Percentiles rank a stretch among this genome's conserved stretches.
Conservation (phyloP, 2,797 vertebrate species). For the Mormyrops boulengeri region DNA sequence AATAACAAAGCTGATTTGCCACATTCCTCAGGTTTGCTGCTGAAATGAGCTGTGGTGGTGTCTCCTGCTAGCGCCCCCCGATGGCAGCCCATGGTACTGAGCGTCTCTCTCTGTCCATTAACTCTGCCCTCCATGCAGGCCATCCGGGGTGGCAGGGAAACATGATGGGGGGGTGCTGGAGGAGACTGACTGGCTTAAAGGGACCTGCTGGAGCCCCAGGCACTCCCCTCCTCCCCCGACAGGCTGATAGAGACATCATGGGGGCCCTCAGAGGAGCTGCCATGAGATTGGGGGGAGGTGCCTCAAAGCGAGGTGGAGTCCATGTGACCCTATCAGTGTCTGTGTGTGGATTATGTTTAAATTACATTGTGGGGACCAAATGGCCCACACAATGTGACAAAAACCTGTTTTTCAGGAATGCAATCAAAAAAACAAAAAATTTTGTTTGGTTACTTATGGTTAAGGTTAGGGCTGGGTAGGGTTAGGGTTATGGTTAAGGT, state of each 20-base stretch:
- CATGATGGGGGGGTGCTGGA: conserved; percentile 68
- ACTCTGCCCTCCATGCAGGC: background rate
- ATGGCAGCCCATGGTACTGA: conserved; percentile 50
- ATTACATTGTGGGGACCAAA: background rate
- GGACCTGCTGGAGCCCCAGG: conserved; percentile 52
- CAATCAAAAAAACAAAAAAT: background rate
- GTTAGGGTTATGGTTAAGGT: background rate
- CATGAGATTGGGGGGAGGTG: conserved; percentile 50
- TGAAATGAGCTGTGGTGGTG: background rate
- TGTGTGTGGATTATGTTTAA: background rate
- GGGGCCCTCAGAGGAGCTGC: conserved; percentile 68
- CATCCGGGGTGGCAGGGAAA: conserved; percentile 61
- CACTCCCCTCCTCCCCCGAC: conserved; percentile 65
- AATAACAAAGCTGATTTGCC: background rate
- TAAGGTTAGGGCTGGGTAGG: background rate
- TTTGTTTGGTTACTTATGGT: background rate
- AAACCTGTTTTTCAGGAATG: background rate
- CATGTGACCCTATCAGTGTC: conserved; percentile 57
- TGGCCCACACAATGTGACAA: background rate
- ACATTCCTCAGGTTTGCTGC: background rate
- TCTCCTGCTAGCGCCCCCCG: conserved; percentile 40
- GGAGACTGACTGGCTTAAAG: conserved; percentile 72
- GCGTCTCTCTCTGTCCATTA: conserved; percentile 37
- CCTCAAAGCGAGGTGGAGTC: conserved; percentile 73
- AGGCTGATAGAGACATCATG: conserved; percentile 78